Percentiles rank a stretch among this genome's conserved stretches.
Evolutionary conservation across 2,113 vertebrate genomes (phyloP).

Genomic region (Hippocampus zosterae): DNA sequence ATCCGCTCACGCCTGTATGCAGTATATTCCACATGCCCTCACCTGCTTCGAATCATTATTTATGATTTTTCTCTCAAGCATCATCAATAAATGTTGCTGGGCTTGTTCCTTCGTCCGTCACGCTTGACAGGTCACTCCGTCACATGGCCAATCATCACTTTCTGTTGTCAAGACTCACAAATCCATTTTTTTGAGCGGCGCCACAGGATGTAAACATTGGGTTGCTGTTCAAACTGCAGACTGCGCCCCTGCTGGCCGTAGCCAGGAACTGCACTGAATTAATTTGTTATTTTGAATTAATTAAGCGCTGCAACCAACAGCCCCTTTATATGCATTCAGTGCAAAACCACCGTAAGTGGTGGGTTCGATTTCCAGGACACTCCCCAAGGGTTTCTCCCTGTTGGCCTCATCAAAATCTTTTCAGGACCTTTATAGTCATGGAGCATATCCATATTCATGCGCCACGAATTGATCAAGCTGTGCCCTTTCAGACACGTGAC

Average conservation of each 20-base stretch:
- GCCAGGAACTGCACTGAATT: background rate
- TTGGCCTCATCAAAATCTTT: background rate
- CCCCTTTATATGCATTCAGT: background rate
- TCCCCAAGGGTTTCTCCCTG: background rate
- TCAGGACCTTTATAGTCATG: background rate
- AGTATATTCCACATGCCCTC: slow-evolving; percentile 1
- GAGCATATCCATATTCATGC: background rate
- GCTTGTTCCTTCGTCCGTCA: background rate
- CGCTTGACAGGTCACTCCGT: background rate
- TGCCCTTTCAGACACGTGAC: background rate
- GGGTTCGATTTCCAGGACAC: background rate
- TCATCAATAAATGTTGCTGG: background rate
- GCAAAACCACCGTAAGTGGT: background rate
- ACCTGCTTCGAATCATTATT: background rate
- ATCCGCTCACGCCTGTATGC: slow-evolving; percentile 17
- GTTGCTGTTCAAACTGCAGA: background rate
- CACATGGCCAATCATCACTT: background rate
- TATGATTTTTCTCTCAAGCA: background rate
- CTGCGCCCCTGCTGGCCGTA: background rate
- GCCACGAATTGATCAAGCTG: background rate
- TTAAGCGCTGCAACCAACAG: background rate
- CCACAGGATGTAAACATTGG: background rate
- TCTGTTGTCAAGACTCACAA: background rate
- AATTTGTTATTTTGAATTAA: too few relatives aligned
- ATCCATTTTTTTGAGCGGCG: background rate